These are phyloP conservation scores for Hesperophylax magnus DNA, from an alignment of 1,140 invertebrate genomes.

Conservation along the genomic window DNA sequence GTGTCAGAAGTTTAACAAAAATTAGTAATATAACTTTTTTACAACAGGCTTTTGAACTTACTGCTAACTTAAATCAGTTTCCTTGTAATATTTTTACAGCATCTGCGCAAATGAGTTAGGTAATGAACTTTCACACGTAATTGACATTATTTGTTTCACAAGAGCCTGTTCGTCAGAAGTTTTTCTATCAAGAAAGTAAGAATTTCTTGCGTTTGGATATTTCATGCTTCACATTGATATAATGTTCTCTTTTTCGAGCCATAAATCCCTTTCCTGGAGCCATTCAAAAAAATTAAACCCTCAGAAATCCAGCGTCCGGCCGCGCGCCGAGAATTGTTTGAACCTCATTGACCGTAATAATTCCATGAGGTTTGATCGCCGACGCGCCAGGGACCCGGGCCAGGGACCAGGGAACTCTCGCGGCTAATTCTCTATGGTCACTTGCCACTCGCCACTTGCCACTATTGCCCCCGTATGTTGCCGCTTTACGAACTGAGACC, in stretches of 20 bases:
- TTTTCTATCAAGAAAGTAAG: neutral
- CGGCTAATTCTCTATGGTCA: too few species aligned
- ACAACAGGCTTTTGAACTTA: too few species aligned
- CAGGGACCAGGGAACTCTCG: too few species aligned
- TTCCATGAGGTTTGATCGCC: neutral
- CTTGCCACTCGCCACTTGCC: too few species aligned
- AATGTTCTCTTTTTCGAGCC: conserved; percentile 8
- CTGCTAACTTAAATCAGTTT: neutral
- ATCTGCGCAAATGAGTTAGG: conserved; percentile 1
- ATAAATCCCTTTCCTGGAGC: conserved; percentile 17
- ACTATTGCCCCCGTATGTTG: too few species aligned
- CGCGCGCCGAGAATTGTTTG: conserved; percentile 29
- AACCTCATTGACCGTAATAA: conserved; percentile 46
- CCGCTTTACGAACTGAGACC: too few species aligned
- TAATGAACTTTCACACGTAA: conserved; percentile 7
- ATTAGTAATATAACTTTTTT: too few species aligned
- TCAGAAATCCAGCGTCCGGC: conserved; percentile 9
- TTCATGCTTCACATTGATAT: conserved; percentile 18
- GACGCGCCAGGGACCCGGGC: too few species aligned
- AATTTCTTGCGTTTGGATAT: neutral
- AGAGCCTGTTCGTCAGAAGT: neutral
- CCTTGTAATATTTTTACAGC: neutral
- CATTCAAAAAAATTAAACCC: conserved; percentile 36
- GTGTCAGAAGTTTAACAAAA: too few species aligned
- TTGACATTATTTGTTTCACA: conserved; percentile 9